Base-by-base conservation (phyloP, 2,888 invertebrate species). In the Hydropsyche betteni region DNA sequence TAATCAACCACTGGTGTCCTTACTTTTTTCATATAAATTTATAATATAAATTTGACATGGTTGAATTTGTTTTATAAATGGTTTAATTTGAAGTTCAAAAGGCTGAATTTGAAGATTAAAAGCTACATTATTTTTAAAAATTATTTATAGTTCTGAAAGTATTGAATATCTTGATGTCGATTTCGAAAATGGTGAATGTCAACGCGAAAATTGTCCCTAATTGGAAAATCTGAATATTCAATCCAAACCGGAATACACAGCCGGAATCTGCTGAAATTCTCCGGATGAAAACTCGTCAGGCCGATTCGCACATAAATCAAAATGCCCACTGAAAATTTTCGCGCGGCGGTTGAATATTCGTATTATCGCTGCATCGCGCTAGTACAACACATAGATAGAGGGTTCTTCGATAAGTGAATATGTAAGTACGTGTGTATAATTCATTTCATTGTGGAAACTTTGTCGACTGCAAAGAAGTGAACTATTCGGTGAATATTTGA, bases 401-500 rank as follows among this genome's bases (percentile, higher is more conserved):
- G 12, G 0, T 53, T 6, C 53, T 14, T 7, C 53, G 53, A 14
- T 53, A 16, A 53, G 24, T 24, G 24, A 24, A 24, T 24, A 24
- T 24, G 24, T 24, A 44, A 8, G 16, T 16, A 24, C 24, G 16
- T 8, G 58, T 58, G 58, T 58, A 58, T 58, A 24, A 16, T 24
- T 58, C 58, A 58, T 58, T 64, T 64, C 64, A 34, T 36, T 12
- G 36, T 64, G 24, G 12, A 64, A 64, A 64, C 64, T 64, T 64
- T 64, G 33, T 34, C 36, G 64, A n/a, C 34, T 64, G 34, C 34
- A 64, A 64, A 64, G 64, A 64, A 64, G 64, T 36, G 34, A 36
- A 64, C 64, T 64, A 64, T 64, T 64, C 64, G 64, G 7, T 64
- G 64, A 64, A 64, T 64, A 64, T 64, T 64, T 64, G 64, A 64